These are phyloP conservation scores for Sisyra nigra DNA, from an alignment of 2,888 invertebrate genomes.

Conservation along the genomic window DNA sequence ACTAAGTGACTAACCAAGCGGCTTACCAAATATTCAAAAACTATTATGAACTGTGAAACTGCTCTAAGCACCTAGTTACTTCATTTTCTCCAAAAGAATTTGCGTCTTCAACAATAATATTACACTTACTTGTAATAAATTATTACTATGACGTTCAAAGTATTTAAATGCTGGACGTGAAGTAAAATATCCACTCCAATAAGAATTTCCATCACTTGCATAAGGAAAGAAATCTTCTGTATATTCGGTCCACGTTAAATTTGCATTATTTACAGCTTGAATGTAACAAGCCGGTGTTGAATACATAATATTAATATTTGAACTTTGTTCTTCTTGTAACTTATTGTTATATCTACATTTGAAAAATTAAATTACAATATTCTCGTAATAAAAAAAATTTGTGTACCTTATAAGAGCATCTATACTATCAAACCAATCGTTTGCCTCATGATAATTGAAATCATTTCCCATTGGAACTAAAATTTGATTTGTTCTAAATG, in stretches of 20 bases:
- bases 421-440: constrained; percentile 33
- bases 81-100: no score
- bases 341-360: constrained; percentile 37
- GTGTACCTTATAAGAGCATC: constrained; percentile 24
- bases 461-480: constrained; percentile 87
- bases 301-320: constrained; percentile 51
- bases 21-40: no score
- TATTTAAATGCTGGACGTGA: constrained; percentile 40
- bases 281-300: constrained; percentile 71
- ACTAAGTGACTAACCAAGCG: no score
- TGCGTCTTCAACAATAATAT: no score
- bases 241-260: constrained; percentile 26
- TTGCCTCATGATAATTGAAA: constrained; percentile 63
- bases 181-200: constrained; percentile 57
- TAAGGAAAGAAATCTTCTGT: constrained; percentile 50
- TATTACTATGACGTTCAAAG: constrained; percentile 30
- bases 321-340: constrained; percentile 25
- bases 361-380: background rate
- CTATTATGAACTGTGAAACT: no score
- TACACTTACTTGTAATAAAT: constrained; percentile 33
- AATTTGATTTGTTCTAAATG: constrained; percentile 41
- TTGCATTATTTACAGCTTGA: constrained; percentile 41
- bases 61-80: no score
- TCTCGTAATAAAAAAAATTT: background rate
- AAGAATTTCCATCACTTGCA: constrained; percentile 43